Conservation (phyloP, 2,113 vertebrate species). For the Phrynosoma platyrhinos region DNA sequence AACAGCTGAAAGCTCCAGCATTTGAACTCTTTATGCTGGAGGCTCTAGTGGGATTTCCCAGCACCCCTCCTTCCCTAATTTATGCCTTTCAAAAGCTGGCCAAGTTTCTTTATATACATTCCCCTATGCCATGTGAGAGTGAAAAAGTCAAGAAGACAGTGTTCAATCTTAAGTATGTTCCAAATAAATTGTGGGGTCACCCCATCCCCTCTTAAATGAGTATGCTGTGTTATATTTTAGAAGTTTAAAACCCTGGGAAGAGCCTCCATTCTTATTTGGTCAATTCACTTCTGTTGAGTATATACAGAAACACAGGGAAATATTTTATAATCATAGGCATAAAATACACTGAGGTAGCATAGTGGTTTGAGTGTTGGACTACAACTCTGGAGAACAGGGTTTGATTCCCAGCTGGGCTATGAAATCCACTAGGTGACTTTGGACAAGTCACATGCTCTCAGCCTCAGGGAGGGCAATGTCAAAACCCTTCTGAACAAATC, state of each 20-base stretch:
- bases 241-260: slow-evolving; percentile 5
- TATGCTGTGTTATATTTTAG: slow-evolving; percentile 25
- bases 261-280: slow-evolving; percentile 18
- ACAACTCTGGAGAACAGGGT: too few relatives aligned
- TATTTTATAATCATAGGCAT: too few relatives aligned
- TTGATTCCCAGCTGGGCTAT: too few relatives aligned
- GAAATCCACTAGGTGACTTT: too few relatives aligned
- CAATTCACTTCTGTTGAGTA: neutral
- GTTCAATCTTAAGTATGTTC: neutral
- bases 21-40: slow-evolving; percentile 63
- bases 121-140: slow-evolving; percentile 51
- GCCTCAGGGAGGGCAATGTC: too few relatives aligned
- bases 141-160: slow-evolving; percentile 48
- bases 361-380: too few relatives aligned
- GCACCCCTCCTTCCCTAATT: slow-evolving; percentile 65
- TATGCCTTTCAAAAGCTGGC: slow-evolving; percentile 69
- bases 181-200: slow-evolving; percentile 1
- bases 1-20: slow-evolving; percentile 61
- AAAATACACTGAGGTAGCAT: too few relatives aligned
- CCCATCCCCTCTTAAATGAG: slow-evolving; percentile 40
- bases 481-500: too few relatives aligned
- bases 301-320: too few relatives aligned
- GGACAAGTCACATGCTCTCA: too few relatives aligned
- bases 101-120: slow-evolving; percentile 58
- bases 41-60: slow-evolving; percentile 42